phyloP scores from a whole-genome alignment of 2,113 vertebrate genomes.

The Equus przewalskii region DNA sequence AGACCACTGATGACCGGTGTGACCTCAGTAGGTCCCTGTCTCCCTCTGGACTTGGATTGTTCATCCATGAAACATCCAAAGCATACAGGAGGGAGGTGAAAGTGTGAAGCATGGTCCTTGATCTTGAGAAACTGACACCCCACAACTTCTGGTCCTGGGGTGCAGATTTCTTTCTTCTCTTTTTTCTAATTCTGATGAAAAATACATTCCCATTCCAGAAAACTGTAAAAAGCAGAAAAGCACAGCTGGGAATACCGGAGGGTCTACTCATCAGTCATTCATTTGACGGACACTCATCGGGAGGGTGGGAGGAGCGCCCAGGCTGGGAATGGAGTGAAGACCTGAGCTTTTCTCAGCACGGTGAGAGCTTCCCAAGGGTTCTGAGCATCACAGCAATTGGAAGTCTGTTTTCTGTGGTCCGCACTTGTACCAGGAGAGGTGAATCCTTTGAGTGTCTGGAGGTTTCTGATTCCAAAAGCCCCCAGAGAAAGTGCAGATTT shows the following conservation, averaged over 20 bases:
- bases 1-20: rapidly evolving
- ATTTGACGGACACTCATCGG: rapidly evolving
- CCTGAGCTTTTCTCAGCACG: not conserved
- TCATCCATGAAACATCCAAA: not conserved
- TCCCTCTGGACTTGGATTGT: not conserved
- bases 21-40: not conserved
- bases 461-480: not conserved
- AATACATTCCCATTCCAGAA: not conserved
- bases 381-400: not conserved
- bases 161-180: not conserved
- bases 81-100: not conserved
- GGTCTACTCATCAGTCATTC: rapidly evolving
- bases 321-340: not conserved
- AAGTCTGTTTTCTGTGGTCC: not conserved
- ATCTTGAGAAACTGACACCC: not conserved
- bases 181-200: not conserved
- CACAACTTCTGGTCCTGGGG: not conserved
- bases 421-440: no score
- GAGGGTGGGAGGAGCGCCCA: rapidly evolving
- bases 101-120: rapidly evolving
- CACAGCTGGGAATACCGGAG: not conserved
- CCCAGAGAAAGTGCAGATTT: not conserved
- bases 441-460: not conserved
- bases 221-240: not conserved
- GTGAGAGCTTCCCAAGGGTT: no score